Percentiles rank a stretch among this genome's conserved stretches.
phyloP scores from a whole-genome alignment of 2,888 invertebrate genomes.

The Chloroclystis v-ata region DNA sequence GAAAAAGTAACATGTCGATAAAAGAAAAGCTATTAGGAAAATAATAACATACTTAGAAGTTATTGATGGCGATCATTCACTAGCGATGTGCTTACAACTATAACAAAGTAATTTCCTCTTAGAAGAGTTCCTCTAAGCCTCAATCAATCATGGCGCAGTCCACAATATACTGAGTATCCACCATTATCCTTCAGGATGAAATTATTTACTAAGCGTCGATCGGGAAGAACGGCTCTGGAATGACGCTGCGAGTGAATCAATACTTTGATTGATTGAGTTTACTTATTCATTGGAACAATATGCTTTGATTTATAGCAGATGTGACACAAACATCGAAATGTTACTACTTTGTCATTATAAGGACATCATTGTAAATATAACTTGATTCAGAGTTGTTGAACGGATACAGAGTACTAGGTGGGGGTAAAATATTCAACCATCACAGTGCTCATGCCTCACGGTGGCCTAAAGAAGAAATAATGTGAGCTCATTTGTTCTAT shows the following conservation, averaged over 20 bases:
- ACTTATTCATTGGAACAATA: constrained; percentile 2
- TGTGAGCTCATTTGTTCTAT: too few relatives aligned
- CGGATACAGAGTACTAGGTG: too few relatives aligned
- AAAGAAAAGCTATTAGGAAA: constrained; percentile 32
- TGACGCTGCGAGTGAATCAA: constrained; percentile 6
- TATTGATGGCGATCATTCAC: constrained; percentile 39
- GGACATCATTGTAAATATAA: too few relatives aligned
- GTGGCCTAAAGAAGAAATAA: too few relatives aligned
- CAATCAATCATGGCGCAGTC: constrained; percentile 63
- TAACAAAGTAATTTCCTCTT: constrained; percentile 56
- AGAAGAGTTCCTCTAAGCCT: constrained; percentile 58
- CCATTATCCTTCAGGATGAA: constrained; percentile 55
- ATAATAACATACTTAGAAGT: constrained; percentile 38
- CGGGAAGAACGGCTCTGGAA: constrained; percentile 36
- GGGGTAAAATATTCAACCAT: too few relatives aligned
- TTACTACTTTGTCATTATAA: too few relatives aligned
- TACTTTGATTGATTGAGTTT: constrained; percentile 6
- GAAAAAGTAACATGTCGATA: constrained; percentile 12
- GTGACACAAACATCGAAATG: not conserved
- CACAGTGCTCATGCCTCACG: too few relatives aligned
- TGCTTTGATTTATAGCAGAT: not conserved
- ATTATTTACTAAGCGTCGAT: constrained; percentile 57
- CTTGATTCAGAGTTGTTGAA: too few relatives aligned
- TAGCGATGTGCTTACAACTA: constrained; percentile 35
- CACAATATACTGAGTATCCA: constrained; percentile 61